phyloP scores from a whole-genome alignment of 2,113 vertebrate species.

The Aviceda subcristata region DNA sequence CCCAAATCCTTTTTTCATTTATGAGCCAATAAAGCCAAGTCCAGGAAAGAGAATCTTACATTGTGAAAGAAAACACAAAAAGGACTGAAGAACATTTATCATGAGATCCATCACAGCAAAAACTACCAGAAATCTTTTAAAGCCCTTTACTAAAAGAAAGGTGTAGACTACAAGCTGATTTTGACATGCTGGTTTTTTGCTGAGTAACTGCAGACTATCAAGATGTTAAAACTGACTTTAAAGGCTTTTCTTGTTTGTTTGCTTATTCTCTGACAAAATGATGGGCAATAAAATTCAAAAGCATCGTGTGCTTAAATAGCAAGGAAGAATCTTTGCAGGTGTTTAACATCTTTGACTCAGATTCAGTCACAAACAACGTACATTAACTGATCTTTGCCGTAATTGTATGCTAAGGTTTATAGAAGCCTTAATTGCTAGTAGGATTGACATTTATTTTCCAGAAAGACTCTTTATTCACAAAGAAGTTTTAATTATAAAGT shows the following conservation, averaged over 20 bases:
- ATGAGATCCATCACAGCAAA: background rate
- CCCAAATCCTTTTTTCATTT: background rate
- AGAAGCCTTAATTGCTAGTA: background rate
- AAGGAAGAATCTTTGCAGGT: background rate
- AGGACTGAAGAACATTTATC: background rate
- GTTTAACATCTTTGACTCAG: background rate
- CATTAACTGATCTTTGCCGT: background rate
- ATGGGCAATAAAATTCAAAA: background rate
- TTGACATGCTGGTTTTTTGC: background rate
- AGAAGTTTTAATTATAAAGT: background rate
- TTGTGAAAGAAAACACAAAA: background rate
- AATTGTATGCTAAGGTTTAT: background rate
- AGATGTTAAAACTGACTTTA: background rate
- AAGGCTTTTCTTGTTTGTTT: slow-evolving; percentile 2
- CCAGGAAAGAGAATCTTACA: background rate
- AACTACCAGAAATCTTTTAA: background rate
- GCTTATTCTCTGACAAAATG: background rate
- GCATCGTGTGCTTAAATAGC: background rate
- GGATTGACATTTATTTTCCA: background rate
- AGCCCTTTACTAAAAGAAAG: background rate
- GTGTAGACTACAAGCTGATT: background rate
- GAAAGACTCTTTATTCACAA: background rate
- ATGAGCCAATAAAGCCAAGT: background rate
- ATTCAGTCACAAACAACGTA: background rate
- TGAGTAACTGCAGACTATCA: background rate